Base-by-base conservation (phyloP, 2,113 vertebrate species). In the Rhizomys pruinosus region DNA sequence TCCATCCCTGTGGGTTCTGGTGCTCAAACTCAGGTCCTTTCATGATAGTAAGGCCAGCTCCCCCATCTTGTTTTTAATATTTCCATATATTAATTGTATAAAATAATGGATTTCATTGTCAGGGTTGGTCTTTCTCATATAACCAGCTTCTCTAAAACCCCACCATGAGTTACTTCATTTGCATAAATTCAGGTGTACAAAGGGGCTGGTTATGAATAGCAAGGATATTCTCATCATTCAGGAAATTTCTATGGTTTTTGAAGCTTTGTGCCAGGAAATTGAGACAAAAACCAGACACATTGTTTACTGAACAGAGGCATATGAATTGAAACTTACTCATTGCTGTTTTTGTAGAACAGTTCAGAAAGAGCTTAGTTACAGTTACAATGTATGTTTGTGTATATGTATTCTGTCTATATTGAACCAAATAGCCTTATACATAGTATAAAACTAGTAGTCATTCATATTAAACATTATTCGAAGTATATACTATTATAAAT, bases 401-500 rank as follows among this genome's bases (percentile, higher is more conserved):
- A 7, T 44, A 74, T 44, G 11, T 44, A 72, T 81, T 91, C 72
- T 89, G 22, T 55, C 12, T 71, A 25, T 27, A 89, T 19, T 94
- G 44, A 91, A 77, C 80, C 37, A 74, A 77, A 73, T 71, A 87
- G n/a, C 61, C 57, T 93, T 94, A 89, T 74, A 94, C 6, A 71
- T 13, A 78, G 2, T 73, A 32, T 93, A 80, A 93, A 90, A 87
- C 52, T 72, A 85, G 32, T 89, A 63, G 72, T 78, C 82, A 22
- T 37, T 93, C 29, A 87, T 47, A 85, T 55, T 78, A 91, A 81
- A 20, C 20, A 34, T 71, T 91, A 68, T 71, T 32, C 64, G 66
- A 79, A 96, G 47, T 89, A 39, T 34, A 92, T 39, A 55, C 17
- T 55, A 9, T 57, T 61, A 25, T 61, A 11, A 77, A 66, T 19